phyloP scores from a whole-genome alignment of 37 sponge, comb jelly and placozoan genomes.

The Beroe ovata region DNA sequence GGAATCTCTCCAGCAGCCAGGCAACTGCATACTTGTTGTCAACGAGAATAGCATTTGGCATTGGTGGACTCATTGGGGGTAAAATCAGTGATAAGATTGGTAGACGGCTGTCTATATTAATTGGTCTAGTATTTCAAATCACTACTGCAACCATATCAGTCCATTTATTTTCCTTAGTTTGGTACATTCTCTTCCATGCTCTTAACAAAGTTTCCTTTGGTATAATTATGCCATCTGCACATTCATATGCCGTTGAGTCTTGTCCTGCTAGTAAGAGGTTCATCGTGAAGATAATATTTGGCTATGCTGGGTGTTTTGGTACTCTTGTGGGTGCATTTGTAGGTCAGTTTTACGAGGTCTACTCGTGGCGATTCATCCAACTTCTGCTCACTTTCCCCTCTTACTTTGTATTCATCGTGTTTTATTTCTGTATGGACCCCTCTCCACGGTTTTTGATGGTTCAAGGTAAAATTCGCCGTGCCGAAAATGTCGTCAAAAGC shows the following conservation, averaged over 20 bases:
- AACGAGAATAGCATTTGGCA: conserved; percentile 12
- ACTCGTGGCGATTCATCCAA: conserved; percentile 11
- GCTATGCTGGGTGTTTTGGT: conserved; percentile 25
- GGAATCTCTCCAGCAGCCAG: not conserved
- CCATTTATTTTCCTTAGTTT: not conserved
- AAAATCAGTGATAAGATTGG: conserved; percentile 17
- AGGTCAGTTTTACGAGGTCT: conserved; percentile 4
- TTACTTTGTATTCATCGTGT: not conserved
- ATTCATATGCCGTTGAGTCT: not conserved
- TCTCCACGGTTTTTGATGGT: conserved; percentile 8
- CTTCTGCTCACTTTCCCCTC: conserved; percentile 6
- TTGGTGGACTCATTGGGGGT: conserved; percentile 28
- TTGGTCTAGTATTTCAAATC: not conserved
- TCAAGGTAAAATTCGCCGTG: not conserved
- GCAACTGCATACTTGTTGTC: not conserved
- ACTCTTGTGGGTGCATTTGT: conserved; percentile 2
- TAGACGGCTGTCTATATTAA: conserved; percentile 21
- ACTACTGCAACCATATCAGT: not conserved
- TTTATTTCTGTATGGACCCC: not conserved
- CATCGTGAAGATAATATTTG: conserved; percentile 18
- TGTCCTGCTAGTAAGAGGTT: conserved; percentile 32
- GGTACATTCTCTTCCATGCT: conserved; percentile 46
- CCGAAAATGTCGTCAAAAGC: not conserved
- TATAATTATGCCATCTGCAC: conserved; percentile 39
- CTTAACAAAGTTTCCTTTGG: conserved; percentile 32